Evolutionary conservation across 1,140 invertebrate genomes (phyloP), one percentile per base, ranked within the genome.

Genomic region (Anastrepha obliqua): DNA sequence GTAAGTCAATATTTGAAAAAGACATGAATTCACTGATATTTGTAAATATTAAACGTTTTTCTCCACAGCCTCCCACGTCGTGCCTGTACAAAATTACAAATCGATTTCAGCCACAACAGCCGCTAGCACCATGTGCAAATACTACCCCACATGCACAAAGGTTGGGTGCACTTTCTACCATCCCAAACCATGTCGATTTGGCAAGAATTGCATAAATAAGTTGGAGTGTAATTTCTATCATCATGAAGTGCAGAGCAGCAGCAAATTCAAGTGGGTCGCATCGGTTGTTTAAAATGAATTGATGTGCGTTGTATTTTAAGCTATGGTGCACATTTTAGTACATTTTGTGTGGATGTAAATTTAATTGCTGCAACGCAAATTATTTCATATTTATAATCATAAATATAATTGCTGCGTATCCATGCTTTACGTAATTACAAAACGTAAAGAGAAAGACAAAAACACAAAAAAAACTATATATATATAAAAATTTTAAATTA

Each of bases 151-250:
- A 88, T 96, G 95, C 90, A 93, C 93, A 3, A 96, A 95, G 90
- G 90, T 93, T 1, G 90, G 93, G 5, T 96, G 95, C 90, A 94
- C 94, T n/a, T 96, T 94, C 91, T 95, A 94, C 89, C 95, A 96
- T 91, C 95, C 95, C 0, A 95, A 95, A 89, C 94, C 94, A 3
- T 96, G 95, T 89, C 94, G 94, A 60, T 96, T 95, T 89, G 95
- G 95, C 39, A 95, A 95, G 88, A 94, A 94, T 65, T 96, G 95
- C 89, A 92, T 94, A n/a, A 96, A 96, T 90, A 95, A 95, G 90
- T 88, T 94, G 2, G 95, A 95, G 67, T 96, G 95, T 88, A 95
- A 95, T 86, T 95, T 94, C 89, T 96, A 95, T 89, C 95, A 95
- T 88, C 94, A 94, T 87, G 94, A 94, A 87, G 90, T 94, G 88